phyloP scores from a whole-genome alignment of 2,888 invertebrate species.

The Ariolimax columbianus region DNA sequence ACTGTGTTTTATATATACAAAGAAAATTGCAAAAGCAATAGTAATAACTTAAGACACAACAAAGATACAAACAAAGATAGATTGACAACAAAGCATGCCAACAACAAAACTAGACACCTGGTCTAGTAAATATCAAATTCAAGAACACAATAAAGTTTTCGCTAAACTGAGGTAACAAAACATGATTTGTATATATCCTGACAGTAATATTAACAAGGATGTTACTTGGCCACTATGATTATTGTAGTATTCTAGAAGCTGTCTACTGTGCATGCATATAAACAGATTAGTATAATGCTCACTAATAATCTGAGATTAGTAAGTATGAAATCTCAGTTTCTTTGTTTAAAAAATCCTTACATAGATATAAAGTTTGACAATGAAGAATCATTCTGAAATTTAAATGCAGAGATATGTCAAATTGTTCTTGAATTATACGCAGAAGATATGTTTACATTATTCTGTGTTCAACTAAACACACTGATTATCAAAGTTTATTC shows the following conservation, averaged over 20 bases:
- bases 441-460: too few relatives aligned
- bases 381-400: neutral
- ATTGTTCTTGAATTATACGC: too few relatives aligned
- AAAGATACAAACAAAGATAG: slow-evolving; percentile 16
- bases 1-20: neutral
- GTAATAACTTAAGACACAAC: slow-evolving; percentile 11
- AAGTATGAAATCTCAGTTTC: too few relatives aligned
- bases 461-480: too few relatives aligned
- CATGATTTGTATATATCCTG: neutral
- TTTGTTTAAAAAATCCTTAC: too few relatives aligned
- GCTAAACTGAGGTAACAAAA: neutral
- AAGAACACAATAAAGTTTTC: neutral
- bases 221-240: too few relatives aligned
- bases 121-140: slow-evolving; percentile 5
- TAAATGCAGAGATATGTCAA: neutral
- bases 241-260: too few relatives aligned
- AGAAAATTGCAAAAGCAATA: neutral
- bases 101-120: slow-evolving; percentile 7
- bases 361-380: too few relatives aligned
- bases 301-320: too few relatives aligned
- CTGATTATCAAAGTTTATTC: too few relatives aligned
- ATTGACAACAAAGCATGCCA: slow-evolving; percentile 6
- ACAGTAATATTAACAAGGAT: neutral
- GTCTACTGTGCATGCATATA: too few relatives aligned
- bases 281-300: too few relatives aligned